Evolutionary conservation across 2,113 vertebrate species (phyloP).

Genomic region (Onychorhynchus coronatus): DNA sequence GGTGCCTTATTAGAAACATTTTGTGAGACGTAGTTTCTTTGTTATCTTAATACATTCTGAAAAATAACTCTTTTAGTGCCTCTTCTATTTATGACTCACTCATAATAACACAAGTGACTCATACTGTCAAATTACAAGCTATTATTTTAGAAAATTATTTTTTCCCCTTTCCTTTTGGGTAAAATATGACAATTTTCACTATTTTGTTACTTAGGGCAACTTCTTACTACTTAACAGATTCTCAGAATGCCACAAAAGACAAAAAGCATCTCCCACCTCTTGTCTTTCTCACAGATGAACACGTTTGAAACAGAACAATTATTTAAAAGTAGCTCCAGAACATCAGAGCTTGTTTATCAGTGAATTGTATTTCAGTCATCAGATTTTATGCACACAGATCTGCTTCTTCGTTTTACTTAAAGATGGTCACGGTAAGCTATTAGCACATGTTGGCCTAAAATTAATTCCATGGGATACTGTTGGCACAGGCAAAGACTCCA

Average conservation of each 20-base stretch:
- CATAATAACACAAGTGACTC: constrained; percentile 43
- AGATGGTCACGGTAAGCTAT: background rate
- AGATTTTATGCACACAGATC: background rate
- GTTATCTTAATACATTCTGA: background rate
- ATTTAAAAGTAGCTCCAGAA: background rate
- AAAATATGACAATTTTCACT: constrained; percentile 23
- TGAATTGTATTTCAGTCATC: background rate
- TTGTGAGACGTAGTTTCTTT: background rate
- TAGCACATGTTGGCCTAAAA: background rate
- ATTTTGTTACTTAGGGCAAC: background rate
- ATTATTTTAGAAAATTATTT: constrained; percentile 6
- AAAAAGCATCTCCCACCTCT: constrained; percentile 32
- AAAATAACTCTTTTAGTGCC: constrained; percentile 15
- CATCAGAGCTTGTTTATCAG: background rate
- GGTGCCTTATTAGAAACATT: background rate
- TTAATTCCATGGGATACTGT: background rate
- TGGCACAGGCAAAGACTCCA: background rate
- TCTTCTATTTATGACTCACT: constrained; percentile 52
- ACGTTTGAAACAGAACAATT: background rate
- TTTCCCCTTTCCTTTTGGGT: background rate
- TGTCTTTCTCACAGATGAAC: background rate
- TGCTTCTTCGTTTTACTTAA: background rate
- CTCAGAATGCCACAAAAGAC: background rate
- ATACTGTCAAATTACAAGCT: constrained; percentile 39
- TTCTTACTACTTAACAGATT: background rate